Percentiles rank a stretch among this genome's conserved stretches.
Evolutionary conservation across 2,888 invertebrate species (phyloP).

Genomic region (Apamea monoglypha): DNA sequence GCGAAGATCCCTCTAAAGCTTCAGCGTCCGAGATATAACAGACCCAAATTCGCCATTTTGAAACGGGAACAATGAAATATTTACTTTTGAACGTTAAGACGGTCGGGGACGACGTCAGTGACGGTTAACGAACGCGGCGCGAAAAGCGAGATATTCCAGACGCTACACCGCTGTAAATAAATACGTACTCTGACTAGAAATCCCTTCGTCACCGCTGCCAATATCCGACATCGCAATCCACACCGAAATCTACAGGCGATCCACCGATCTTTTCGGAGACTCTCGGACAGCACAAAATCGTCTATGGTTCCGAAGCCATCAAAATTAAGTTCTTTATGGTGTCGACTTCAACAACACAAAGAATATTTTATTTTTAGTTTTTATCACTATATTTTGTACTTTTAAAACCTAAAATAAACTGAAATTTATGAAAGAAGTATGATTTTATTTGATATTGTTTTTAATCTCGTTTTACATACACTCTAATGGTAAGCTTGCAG

Average conservation of each 20-base stretch:
- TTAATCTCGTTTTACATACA: not conserved
- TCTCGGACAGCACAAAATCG: conserved; percentile 81
- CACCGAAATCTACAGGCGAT: conserved; percentile 89
- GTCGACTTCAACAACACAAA: conserved; percentile 35
- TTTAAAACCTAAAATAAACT: not conserved
- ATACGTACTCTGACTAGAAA: conserved; percentile 94
- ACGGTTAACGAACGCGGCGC: conserved; percentile 77
- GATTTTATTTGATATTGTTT: not conserved
- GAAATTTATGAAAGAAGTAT: too few relatives aligned
- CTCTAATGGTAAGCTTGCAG: not conserved
- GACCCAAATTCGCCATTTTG: conserved; percentile 89
- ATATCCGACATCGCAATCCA: conserved; percentile 94
- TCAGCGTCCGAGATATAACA: conserved; percentile 70
- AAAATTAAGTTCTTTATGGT: conserved; percentile 78
- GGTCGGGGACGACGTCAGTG: conserved; percentile 75
- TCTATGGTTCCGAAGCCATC: conserved; percentile 86
- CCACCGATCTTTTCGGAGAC: conserved; percentile 86
- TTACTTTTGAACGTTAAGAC: conserved; percentile 86
- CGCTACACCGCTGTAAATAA: conserved; percentile 78
- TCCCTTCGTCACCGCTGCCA: conserved; percentile 95
- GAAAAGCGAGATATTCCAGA: conserved; percentile 71
- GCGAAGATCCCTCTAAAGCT: conserved; percentile 64
- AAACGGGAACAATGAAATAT: conserved; percentile 90
- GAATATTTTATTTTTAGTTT: not conserved
- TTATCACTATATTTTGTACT: not conserved